A percentile compares a stretch with the other conserved stretches of the same genome.
These are phyloP conservation scores for Neodiprion pinetum DNA, from an alignment of 1,140 invertebrate species.

Conservation along the genomic window DNA sequence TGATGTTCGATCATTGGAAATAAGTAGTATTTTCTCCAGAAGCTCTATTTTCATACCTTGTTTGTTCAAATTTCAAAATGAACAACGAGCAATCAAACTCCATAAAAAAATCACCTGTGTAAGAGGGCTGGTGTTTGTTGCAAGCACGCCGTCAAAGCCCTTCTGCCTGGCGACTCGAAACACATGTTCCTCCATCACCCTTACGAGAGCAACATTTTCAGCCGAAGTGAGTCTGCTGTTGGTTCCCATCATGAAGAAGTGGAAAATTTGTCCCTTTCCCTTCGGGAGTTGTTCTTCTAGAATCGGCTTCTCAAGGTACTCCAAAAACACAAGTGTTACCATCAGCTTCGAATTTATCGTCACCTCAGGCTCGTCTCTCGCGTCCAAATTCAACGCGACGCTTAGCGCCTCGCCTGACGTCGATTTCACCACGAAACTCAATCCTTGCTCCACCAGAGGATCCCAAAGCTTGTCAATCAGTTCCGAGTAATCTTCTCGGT, in stretches of 20 bases:
- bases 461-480: slow-evolving; percentile 73
- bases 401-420: slow-evolving; percentile 60
- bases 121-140: slow-evolving; percentile 84
- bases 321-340: slow-evolving; percentile 81
- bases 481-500: slow-evolving; percentile 70
- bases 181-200: slow-evolving; percentile 78
- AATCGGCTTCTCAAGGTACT: slow-evolving; percentile 76
- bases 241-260: slow-evolving; percentile 89
- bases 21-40: neutral
- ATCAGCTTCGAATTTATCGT: slow-evolving; percentile 70
- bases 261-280: slow-evolving; percentile 75
- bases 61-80: too few species aligned
- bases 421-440: slow-evolving; percentile 75
- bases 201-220: slow-evolving; percentile 80
- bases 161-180: slow-evolving; percentile 69
- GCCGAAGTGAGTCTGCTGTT: slow-evolving; percentile 66
- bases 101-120: slow-evolving; percentile 70
- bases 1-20: neutral
- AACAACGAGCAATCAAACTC: too few species aligned
- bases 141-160: slow-evolving; percentile 78
- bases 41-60: too few species aligned
- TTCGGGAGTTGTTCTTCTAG: slow-evolving; percentile 70
- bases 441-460: slow-evolving; percentile 67
- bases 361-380: slow-evolving; percentile 77
- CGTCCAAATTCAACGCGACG: slow-evolving; percentile 80